phyloP scores from a whole-genome alignment of 2,113 vertebrate genomes.

The Carettochelys insculpta region DNA sequence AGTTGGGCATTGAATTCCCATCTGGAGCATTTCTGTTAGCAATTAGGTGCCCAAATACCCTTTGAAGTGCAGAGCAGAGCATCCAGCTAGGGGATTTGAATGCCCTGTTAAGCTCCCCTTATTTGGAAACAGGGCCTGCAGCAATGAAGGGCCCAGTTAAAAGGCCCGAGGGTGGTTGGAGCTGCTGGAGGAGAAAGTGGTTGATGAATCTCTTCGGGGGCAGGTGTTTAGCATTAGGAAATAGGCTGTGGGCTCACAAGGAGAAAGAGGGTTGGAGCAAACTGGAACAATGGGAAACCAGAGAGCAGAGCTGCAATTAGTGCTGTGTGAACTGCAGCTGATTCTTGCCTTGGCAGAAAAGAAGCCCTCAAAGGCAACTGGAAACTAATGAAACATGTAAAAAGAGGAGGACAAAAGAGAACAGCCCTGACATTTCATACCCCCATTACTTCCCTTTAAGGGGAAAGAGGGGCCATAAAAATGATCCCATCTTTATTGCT shows the following conservation, averaged over 20 bases:
- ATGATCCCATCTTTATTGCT: not conserved
- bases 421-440: not conserved
- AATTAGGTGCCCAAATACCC: not conserved
- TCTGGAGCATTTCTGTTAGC: not conserved
- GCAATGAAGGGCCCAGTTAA: not conserved
- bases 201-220: not conserved
- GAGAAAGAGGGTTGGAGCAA: not conserved
- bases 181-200: not conserved
- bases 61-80: not conserved
- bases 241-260: not conserved
- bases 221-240: not conserved
- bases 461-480: not conserved
- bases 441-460: not conserved
- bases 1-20: not conserved
- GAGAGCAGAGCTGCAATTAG: not conserved
- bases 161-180: not conserved
- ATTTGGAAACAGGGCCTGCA: not conserved
- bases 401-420: not conserved
- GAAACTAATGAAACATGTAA: not conserved
- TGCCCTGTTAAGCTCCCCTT: not conserved
- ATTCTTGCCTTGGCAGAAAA: not conserved
- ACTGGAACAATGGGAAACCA: not conserved
- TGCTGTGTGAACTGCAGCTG: not conserved
- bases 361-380: not conserved
- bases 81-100: not conserved